These are phyloP conservation scores for Apamea sordens DNA, from an alignment of 2,888 invertebrate species.

Conservation along the genomic window DNA sequence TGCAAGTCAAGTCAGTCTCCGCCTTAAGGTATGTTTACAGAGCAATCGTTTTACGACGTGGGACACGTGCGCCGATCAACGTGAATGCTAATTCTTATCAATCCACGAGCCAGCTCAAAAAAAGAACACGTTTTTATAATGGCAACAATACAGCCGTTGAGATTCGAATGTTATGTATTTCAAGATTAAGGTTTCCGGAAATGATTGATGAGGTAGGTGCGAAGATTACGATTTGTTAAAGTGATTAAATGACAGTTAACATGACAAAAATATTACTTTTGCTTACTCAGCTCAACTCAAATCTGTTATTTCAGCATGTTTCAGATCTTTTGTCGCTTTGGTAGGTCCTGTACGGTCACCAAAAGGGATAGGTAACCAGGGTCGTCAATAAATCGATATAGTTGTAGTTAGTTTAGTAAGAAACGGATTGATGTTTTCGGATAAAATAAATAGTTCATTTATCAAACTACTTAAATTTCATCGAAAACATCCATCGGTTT, in stretches of 20 bases:
- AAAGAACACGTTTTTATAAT: conserved; percentile 38
- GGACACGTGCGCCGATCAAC: conserved; percentile 71
- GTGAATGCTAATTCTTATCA: conserved; percentile 71
- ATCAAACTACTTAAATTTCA: too few species aligned
- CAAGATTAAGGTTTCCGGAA: conserved; percentile 21
- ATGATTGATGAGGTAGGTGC: conserved; percentile 33
- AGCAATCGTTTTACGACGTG: conserved; percentile 57
- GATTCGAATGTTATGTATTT: conserved; percentile 23
- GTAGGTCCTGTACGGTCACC: neutral
- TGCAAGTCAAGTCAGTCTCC: too few species aligned
- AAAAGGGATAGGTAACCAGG: too few species aligned
- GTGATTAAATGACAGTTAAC: neutral
- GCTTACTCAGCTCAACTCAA: too few species aligned
- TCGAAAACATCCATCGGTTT: too few species aligned
- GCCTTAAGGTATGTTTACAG: conserved; percentile 53
- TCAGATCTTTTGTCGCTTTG: neutral
- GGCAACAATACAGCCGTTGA: conserved; percentile 42
- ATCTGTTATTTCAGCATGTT: neutral
- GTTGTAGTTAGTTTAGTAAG: too few species aligned
- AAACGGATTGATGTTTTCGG: too few species aligned
- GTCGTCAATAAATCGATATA: too few species aligned
- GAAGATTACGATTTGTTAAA: conserved; percentile 10
- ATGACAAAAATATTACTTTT: neutral
- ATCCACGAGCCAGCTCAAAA: conserved; percentile 42
- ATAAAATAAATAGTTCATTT: too few species aligned